These are phyloP conservation scores for Porites cylindrica DNA, from an alignment of 92 coral and sea anemone species.

Conservation along the genomic window DNA sequence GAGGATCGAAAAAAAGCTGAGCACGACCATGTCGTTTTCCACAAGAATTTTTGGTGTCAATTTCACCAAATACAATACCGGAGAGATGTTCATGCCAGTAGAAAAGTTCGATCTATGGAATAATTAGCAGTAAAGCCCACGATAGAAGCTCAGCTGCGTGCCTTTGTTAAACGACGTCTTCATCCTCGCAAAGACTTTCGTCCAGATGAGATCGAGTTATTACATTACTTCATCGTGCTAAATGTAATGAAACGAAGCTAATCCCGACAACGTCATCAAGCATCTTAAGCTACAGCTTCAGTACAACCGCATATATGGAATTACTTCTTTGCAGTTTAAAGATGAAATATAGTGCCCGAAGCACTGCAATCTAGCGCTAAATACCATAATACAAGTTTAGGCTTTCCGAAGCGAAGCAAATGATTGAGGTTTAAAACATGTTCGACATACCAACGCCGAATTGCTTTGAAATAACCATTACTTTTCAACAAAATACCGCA, in stretches of 20 bases:
- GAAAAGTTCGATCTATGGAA: not conserved
- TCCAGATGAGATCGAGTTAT: not conserved
- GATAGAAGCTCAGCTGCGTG: slow-evolving; percentile 13
- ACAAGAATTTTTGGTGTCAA: not conserved
- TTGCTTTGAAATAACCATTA: not conserved
- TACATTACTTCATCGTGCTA: not conserved
- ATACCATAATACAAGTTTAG: not conserved
- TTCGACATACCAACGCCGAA: slow-evolving; percentile 39
- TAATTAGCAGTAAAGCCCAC: slow-evolving; percentile 2
- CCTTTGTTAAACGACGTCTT: not conserved
- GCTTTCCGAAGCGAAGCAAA: slow-evolving; percentile 19
- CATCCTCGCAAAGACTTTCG: slow-evolving; percentile 1
- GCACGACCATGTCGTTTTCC: slow-evolving; percentile 16
- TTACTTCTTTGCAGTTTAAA: not conserved
- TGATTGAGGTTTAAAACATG: not conserved
- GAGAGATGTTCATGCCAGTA: not conserved
- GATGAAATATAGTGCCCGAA: not conserved
- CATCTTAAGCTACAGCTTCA: slow-evolving; percentile 2
- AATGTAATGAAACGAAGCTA: not conserved
- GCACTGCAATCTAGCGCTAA: slow-evolving; percentile 6
- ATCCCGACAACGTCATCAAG: not conserved
- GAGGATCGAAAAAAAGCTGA: not conserved
- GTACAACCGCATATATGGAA: slow-evolving; percentile 12
- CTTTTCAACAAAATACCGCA: not conserved
- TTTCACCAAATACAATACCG: not conserved